Conservation (phyloP, 1,140 invertebrate genomes). For the Euschistus heros region DNA sequence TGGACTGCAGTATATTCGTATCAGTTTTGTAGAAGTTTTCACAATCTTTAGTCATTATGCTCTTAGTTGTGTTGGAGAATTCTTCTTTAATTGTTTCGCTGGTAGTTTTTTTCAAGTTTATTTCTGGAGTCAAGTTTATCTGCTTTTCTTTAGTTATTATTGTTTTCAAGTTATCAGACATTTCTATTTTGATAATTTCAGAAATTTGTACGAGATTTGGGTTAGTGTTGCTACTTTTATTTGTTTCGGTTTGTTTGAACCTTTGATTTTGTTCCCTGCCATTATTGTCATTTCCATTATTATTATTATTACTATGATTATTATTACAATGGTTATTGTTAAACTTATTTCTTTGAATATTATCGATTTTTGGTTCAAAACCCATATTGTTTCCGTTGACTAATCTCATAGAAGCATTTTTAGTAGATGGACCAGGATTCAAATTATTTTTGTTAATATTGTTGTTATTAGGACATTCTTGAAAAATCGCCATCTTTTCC, state of each 20-base stretch:
- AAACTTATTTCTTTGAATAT: constrained; percentile 2
- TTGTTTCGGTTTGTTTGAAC: background rate
- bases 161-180: constrained; percentile 18
- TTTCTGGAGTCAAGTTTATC: constrained; percentile 15
- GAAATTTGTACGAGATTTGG: constrained; percentile 19
- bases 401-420: background rate
- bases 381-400: constrained; percentile 5
- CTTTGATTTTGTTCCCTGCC: background rate
- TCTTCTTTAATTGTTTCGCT: constrained; percentile 8
- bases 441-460: constrained; percentile 7
- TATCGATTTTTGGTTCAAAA: background rate
- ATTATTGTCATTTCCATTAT: background rate
- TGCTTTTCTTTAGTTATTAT: constrained; percentile 24
- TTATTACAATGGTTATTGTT: background rate
- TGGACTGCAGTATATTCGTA: background rate
- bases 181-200: constrained; percentile 23
- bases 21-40: background rate
- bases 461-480: background rate
- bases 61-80: background rate
- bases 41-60: background rate
- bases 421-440: background rate
- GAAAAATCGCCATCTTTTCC: background rate
- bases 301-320: background rate
- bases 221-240: constrained; percentile 3
- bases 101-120: background rate